Percentiles rank a stretch among this genome's conserved stretches.
Evolutionary conservation across 2,797 vertebrate species (phyloP).

Genomic region (Pantherophis alleghaniensis): DNA sequence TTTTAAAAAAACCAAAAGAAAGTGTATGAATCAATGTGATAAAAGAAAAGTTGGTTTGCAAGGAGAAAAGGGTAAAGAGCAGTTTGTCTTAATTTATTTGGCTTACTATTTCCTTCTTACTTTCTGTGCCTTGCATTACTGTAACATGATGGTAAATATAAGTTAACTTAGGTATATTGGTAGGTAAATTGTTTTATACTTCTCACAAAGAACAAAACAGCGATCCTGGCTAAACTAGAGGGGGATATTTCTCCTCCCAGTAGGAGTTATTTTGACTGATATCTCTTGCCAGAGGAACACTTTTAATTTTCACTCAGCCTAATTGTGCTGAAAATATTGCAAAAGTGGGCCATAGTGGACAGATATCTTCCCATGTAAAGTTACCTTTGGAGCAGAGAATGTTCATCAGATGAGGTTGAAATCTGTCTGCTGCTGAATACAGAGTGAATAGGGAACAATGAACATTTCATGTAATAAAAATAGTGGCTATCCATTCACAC

Average conservation of each 20-base stretch:
- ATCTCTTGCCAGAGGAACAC: neutral
- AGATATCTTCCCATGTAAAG: neutral
- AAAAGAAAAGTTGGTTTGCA: neutral
- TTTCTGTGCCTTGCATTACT: neutral
- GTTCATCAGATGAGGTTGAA: neutral
- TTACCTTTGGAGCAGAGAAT: neutral
- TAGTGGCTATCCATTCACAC: slow-evolving; percentile 18
- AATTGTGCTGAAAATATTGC: neutral
- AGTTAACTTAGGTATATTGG: neutral
- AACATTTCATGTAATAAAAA: neutral
- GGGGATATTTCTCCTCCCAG: neutral
- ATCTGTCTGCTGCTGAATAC: neutral
- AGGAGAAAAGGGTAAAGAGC: neutral
- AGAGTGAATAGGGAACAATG: rapidly evolving
- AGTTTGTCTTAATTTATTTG: neutral
- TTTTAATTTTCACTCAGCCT: neutral
- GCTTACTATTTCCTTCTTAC: neutral
- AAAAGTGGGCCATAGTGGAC: neutral
- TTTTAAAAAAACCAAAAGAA: neutral
- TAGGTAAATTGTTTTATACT: neutral
- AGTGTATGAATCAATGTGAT: neutral
- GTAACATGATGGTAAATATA: neutral
- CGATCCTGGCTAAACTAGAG: neutral
- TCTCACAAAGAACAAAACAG: neutral
- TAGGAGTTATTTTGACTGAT: neutral